Evolutionary conservation across 2,113 vertebrate genomes (phyloP), one percentile per base, ranked within the genome.

Genomic region (Oceanites oceanicus): DNA sequence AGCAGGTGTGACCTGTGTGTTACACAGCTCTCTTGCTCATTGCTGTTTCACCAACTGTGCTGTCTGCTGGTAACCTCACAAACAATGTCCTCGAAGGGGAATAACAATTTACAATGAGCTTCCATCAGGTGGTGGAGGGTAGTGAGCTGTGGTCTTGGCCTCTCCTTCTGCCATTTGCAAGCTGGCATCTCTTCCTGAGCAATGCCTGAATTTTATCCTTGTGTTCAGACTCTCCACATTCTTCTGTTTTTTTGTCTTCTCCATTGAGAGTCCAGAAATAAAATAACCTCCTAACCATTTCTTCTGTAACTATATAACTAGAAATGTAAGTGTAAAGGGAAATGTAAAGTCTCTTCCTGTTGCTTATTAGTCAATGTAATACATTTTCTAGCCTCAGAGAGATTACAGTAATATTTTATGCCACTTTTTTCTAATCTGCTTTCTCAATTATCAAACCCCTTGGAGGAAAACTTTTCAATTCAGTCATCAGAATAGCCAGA

Each of bases 391-490:
- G 91, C 95, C 92, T 96, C 94, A 75, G 75, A 91, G 95, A 96
- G 95, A 96, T 94, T 96, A 52, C 56, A 55, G 80, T 76, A 70
- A 38, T 95, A 96, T 95, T 97, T 97, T 96, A 96, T 96, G 94
- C 79, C 90, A 91, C 63, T 63, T 92, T 82, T 88, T 94, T 86
- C 74, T 96, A 90, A 94, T 88, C 93, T 97, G 96, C 42, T 95
- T 96, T 97, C 84, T 97, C 95, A 93, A 96, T 97, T 96, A 95
- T 63, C 77, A 88, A 15, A 75, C 58, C 94, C 96, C 92, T 90
- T 67, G 42, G 91, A 96, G 93, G 32, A 89, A 95, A 92, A 83
- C 67, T 93, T 97, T 90, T 83, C 90, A 96, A 17, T 92, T 96
- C 56, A 70, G 67, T 86, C 89, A 79, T 94, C 61, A 93, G 86